Conservation (phyloP, 2,797 vertebrate genomes). For the Diceros bicornis region DNA sequence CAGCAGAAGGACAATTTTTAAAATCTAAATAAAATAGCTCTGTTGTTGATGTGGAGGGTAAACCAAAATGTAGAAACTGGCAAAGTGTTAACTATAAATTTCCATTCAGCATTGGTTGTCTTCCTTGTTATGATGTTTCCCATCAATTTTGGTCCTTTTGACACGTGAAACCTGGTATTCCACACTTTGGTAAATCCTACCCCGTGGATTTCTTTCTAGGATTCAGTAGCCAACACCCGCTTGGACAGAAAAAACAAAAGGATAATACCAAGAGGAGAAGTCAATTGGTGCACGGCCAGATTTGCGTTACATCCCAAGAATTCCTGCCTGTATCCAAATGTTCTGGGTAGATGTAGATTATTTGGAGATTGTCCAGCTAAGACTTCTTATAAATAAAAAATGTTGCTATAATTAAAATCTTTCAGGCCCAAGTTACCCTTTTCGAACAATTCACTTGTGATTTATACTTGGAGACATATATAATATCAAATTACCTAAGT, state of each 20-base stretch:
- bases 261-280: background rate
- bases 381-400: constrained; percentile 69
- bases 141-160: background rate
- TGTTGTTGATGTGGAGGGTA: background rate
- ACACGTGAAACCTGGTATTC: background rate
- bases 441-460: constrained; percentile 74
- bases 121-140: background rate
- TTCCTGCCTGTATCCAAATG: constrained; percentile 17
- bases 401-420: constrained; percentile 68
- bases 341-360: constrained; percentile 4
- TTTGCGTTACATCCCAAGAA: background rate
- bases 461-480: constrained; percentile 66
- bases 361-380: constrained; percentile 67
- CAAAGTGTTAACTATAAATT: background rate
- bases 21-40: background rate
- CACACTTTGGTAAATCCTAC: background rate
- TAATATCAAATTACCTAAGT: constrained; percentile 65
- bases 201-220: background rate
- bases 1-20: background rate
- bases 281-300: background rate
- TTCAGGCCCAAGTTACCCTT: constrained; percentile 71
- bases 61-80: background rate
- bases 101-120: background rate
- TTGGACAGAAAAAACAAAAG: constrained; percentile 30
- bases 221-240: constrained; percentile 1